A percentile compares a stretch with the other conserved stretches of the same genome.
Evolutionary conservation across 2,797 vertebrate species (phyloP).

Genomic region (Spinibarbus caldwelli): DNA sequence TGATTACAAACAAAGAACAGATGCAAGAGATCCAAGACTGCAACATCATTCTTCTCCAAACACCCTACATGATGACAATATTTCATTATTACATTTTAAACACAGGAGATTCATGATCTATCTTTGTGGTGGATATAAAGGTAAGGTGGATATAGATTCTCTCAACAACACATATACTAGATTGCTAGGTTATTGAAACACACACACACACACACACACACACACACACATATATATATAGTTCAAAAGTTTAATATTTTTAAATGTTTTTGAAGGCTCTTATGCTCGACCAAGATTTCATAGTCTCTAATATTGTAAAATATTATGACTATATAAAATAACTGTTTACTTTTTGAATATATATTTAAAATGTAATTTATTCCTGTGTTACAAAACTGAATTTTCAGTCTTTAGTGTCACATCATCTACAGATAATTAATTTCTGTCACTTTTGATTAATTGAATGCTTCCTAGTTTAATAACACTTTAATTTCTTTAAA

Average conservation of each 20-base stretch:
- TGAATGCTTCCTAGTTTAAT: background rate
- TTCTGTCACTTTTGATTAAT: background rate
- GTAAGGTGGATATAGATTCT: slow-evolving; percentile 54
- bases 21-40: background rate
- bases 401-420: background rate
- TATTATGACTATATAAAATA: background rate
- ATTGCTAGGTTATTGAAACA: background rate
- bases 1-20: background rate
- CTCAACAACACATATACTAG: background rate
- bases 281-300: background rate
- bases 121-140: slow-evolving; percentile 75
- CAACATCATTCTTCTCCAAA: slow-evolving; percentile 17
- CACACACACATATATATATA: too few species aligned
- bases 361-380: background rate
- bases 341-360: background rate
- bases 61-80: slow-evolving; percentile 48
- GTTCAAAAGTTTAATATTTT: background rate
- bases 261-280: background rate
- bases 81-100: slow-evolving; percentile 36
- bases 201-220: background rate
- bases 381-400: background rate
- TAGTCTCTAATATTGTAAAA: background rate
- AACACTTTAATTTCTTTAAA: background rate
- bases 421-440: background rate
- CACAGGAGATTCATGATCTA: slow-evolving; percentile 74